Evolutionary conservation across 2,888 invertebrate species (phyloP), one percentile per base, ranked within the genome.

Genomic region (Dasypolia templi): DNA sequence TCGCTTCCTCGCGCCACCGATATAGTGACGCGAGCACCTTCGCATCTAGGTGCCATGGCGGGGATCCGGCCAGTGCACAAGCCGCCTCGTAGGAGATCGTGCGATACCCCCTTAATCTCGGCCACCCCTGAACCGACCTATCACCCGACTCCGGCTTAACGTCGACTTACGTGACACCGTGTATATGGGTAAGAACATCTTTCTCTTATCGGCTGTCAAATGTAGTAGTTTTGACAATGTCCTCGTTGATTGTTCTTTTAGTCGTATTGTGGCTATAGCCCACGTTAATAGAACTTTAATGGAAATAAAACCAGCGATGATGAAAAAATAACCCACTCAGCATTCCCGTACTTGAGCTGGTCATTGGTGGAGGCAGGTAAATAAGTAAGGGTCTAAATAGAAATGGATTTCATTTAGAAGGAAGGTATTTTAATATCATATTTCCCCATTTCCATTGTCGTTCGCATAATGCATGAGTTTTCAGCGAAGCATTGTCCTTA

Each of bases 401-500:
- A 46, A 79, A 44, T 51, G 32, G 26, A 44, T 81, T 69, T 6
- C 58, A 67, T n/a, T n/a, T n/a, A n/a, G n/a, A 56, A 44, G 12
- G 64, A 61, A 64, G 65, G 72, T 71, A 64, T 84, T 87, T 84
- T 85, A 85, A 83, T 81, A 79, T 82, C 82, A 84, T 88, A 89
- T 87, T 86, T 83, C 78, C 72, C 82, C 72, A 87, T 86, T 85
- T 72, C 83, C 70, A 87, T 88, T 90, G 86, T 89, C 76, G 72
- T 76, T 83, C 64, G 74, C 80, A 88, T 90, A 88, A 89, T 89
- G 87, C 87, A 89, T 87, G 88, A 87, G 84, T 85, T 87, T 85
- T 81, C 75, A 79, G 85, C 79, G 75, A 74, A 78, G 89, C 87
- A 89, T 91, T 90, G 90, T 90, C 87, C 84, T 77, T 65, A 75